Evolutionary conservation across 2,888 invertebrate genomes (phyloP).

Genomic region (Andrena praecox): DNA sequence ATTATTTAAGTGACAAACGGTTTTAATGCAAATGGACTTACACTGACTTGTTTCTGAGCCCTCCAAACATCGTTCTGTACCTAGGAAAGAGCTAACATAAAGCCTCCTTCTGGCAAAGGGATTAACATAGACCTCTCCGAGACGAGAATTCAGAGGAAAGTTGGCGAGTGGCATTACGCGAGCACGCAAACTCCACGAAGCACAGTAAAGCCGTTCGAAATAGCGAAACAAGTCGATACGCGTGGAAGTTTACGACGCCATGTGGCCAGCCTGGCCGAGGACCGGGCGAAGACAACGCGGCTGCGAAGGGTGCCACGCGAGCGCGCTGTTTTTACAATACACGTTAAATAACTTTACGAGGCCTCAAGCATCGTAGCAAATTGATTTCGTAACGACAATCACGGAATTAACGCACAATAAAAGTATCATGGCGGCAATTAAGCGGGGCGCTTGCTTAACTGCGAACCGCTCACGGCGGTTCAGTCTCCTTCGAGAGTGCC

Average conservation of each 20-base stretch:
- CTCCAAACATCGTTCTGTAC: no score
- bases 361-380: slow-evolving; percentile 74
- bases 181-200: slow-evolving; percentile 15
- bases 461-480: slow-evolving; percentile 57
- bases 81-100: no score
- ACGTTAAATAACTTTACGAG: slow-evolving; percentile 78
- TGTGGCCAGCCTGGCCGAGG: background rate
- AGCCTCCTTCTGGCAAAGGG: background rate
- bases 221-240: slow-evolving; percentile 35
- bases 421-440: slow-evolving; percentile 75
- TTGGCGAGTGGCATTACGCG: background rate
- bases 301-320: slow-evolving; percentile 49
- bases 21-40: no score
- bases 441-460: slow-evolving; percentile 69
- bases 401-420: slow-evolving; percentile 76
- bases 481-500: slow-evolving; percentile 63
- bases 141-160: background rate
- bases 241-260: slow-evolving; percentile 37
- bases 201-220: background rate
- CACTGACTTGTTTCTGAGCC: no score
- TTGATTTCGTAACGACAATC: slow-evolving; percentile 78
- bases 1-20: no score
- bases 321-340: slow-evolving; percentile 77
- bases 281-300: slow-evolving; percentile 18
- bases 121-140: background rate